Percentiles rank a stretch among this genome's conserved stretches.
phyloP scores from a whole-genome alignment of 2,888 invertebrate genomes.

The Sesamia inferens region DNA sequence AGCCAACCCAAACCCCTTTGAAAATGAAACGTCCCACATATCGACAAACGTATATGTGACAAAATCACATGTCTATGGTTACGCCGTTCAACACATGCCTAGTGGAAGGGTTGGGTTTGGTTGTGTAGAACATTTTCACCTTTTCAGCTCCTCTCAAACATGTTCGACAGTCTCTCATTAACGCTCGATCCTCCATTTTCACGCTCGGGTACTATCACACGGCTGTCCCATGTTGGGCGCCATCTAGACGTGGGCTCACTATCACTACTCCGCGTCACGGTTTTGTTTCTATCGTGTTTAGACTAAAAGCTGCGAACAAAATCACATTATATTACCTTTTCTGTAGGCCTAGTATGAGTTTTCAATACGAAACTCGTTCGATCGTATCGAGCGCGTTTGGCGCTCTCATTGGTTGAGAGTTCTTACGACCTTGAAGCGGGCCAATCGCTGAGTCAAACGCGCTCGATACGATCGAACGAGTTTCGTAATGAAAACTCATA shows the following conservation, averaged over 20 bases:
- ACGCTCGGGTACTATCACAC: background rate
- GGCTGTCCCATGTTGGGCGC: constrained; percentile 39
- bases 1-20: background rate
- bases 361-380: too few species aligned
- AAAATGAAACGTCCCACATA: background rate
- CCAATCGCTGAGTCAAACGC: too few species aligned
- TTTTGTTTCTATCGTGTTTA: constrained; percentile 55
- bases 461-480: too few species aligned
- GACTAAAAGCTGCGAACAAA: constrained; percentile 65
- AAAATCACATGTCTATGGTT: background rate
- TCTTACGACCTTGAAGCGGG: too few species aligned
- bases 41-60: too few species aligned
- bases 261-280: constrained; percentile 33
- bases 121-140: background rate
- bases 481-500: too few species aligned
- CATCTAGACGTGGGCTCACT: constrained; percentile 30
- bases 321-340: constrained; percentile 63
- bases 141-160: too few species aligned
- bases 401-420: too few species aligned
- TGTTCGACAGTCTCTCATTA: background rate
- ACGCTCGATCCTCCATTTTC: constrained; percentile 1
- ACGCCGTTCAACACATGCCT: background rate
- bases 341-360: too few species aligned
- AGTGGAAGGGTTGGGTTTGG: constrained; percentile 1
- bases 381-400: too few species aligned